phyloP scores from a whole-genome alignment of 2,888 invertebrate genomes.

The Leptinotarsa tumamoca region DNA sequence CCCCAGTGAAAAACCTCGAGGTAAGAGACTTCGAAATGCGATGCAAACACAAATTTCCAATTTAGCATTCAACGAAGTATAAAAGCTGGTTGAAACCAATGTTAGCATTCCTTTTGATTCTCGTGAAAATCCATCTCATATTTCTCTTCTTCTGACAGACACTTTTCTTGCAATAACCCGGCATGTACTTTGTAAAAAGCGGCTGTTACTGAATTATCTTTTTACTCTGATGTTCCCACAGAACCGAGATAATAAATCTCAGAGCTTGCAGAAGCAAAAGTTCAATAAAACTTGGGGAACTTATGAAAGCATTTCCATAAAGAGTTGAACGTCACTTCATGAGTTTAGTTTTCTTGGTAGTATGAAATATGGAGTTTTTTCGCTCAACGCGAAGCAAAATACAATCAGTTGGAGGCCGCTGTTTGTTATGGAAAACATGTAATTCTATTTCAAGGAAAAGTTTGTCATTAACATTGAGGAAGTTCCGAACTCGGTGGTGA shows the following conservation, averaged over 20 bases:
- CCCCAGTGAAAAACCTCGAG: background rate
- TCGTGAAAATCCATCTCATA: conserved; percentile 22
- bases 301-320: conserved; percentile 33
- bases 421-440: background rate
- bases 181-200: conserved; percentile 28
- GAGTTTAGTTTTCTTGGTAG: conserved; percentile 21
- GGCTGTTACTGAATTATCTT: conserved; percentile 33
- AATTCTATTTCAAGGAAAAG: background rate
- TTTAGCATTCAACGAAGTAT: conserved; percentile 1
- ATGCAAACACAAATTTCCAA: background rate
- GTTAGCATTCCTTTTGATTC: conserved; percentile 16
- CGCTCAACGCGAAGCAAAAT: background rate
- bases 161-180: conserved; percentile 19
- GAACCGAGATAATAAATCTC: conserved; percentile 28
- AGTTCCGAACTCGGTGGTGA: too few relatives aligned
- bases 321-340: conserved; percentile 25
- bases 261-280: conserved; percentile 21
- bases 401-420: background rate
- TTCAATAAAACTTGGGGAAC: conserved; percentile 28
- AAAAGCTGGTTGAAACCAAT: conserved; percentile 3
- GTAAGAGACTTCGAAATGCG: background rate
- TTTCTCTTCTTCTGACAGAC: conserved; percentile 22
- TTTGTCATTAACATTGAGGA: too few relatives aligned
- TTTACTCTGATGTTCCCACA: conserved; percentile 23
- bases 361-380: conserved; percentile 20